Conservation (phyloP, 2,113 vertebrate species). For the Pristiophorus japonicus region DNA sequence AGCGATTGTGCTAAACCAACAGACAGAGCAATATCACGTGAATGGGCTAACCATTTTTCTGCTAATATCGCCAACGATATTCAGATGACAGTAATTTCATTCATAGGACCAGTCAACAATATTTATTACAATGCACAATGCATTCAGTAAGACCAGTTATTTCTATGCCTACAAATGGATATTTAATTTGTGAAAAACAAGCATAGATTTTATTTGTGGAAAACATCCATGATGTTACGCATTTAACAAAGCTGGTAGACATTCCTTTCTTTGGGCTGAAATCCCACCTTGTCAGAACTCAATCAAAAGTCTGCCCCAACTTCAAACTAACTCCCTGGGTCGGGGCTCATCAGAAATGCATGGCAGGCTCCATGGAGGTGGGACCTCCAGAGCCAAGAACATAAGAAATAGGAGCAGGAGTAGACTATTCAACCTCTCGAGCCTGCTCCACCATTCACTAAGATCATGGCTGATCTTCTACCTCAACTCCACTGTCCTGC, state of each 20-base stretch:
- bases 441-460: too few relatives aligned
- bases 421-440: too few relatives aligned
- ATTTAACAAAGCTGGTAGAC: neutral
- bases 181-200: neutral
- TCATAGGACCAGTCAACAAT: neutral
- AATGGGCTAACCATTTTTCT: neutral
- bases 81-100: neutral
- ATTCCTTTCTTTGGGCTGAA: neutral
- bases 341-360: neutral
- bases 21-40: neutral
- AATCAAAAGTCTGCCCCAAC: neutral
- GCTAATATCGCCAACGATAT: neutral
- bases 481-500: too few relatives aligned
- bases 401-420: too few relatives aligned
- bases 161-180: neutral
- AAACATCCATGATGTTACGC: neutral
- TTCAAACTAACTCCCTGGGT: neutral
- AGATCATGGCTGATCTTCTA: too few relatives aligned
- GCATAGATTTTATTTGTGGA: neutral
- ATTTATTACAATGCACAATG: neutral
- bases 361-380: neutral
- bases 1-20: neutral
- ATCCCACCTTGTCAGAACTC: too few relatives aligned
- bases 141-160: neutral
- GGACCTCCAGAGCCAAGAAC: neutral